Percentiles rank a stretch among this genome's conserved stretches.
phyloP scores from a whole-genome alignment of 37 sponge, comb jelly and placozoan genomes.

The Spongilla lacustris region DNA sequence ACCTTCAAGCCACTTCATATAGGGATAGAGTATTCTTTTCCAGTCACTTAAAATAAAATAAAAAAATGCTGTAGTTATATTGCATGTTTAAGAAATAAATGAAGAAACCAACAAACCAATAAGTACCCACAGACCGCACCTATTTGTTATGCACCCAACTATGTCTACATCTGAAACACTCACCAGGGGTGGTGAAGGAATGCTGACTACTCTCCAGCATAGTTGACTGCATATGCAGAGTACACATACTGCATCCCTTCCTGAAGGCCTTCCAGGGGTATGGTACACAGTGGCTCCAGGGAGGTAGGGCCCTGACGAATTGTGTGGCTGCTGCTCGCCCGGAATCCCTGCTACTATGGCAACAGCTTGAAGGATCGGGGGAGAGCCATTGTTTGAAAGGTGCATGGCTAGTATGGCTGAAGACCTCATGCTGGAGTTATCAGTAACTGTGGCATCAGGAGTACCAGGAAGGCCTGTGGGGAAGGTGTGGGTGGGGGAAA shows the following conservation, averaged over 20 bases:
- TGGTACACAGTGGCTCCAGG: not conserved
- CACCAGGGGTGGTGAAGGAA: not conserved
- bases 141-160: not conserved
- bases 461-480: not conserved
- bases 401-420: not conserved
- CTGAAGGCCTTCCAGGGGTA: not conserved
- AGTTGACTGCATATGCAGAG: not conserved
- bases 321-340: not conserved
- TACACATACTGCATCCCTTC: not conserved
- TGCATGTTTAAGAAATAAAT: too few relatives aligned
- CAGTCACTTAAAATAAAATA: too few relatives aligned
- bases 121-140: too few relatives aligned
- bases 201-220: not conserved
- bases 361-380: not conserved
- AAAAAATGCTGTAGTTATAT: too few relatives aligned
- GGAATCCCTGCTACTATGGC: not conserved
- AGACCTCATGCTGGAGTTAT: not conserved
- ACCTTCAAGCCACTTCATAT: too few relatives aligned
- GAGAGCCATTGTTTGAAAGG: not conserved
- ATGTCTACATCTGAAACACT: too few relatives aligned
- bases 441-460: not conserved
- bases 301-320: not conserved
- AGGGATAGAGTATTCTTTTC: too few relatives aligned
- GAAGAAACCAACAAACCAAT: too few relatives aligned
- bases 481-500: not conserved